phyloP scores from a whole-genome alignment of 2,797 vertebrate genomes.

The Pogonophryne albipinna region DNA sequence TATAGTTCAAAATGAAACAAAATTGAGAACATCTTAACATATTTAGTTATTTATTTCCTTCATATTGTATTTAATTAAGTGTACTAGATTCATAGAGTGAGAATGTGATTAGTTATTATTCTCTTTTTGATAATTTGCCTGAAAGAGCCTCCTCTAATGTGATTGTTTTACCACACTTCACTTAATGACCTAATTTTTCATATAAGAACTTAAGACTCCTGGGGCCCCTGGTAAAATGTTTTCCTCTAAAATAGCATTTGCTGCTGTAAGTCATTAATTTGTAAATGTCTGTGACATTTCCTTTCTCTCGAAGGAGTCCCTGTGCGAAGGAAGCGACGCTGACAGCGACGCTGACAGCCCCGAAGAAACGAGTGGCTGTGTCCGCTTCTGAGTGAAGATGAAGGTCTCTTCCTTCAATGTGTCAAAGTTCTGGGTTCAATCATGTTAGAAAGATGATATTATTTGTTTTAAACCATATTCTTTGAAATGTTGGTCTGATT shows the following conservation, averaged over 20 bases:
- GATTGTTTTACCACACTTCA: constrained; percentile 14
- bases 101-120: constrained; percentile 31
- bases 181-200: constrained; percentile 38
- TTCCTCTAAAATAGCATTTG: constrained; percentile 13
- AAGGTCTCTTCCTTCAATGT: constrained; percentile 7
- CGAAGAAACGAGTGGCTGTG: constrained; percentile 81
- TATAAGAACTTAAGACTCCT: constrained; percentile 11
- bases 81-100: background rate
- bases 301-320: constrained; percentile 77
- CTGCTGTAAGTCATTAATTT: constrained; percentile 18
- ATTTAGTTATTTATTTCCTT: background rate
- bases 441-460: background rate
- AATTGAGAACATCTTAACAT: background rate
- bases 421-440: constrained; percentile 2
- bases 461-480: background rate
- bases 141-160: constrained; percentile 2
- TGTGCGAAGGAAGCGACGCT: constrained; percentile 85
- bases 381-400: constrained; percentile 83
- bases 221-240: constrained; percentile 20
- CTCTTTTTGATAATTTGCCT: constrained; percentile 1
- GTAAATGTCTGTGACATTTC: constrained; percentile 29
- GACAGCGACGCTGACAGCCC: constrained; percentile 83
- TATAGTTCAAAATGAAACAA: background rate
- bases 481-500: background rate
- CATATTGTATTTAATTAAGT: background rate